Evolutionary conservation across 2,888 invertebrate species (phyloP), one percentile per base, ranked within the genome.

Genomic region (Tiliacea aurago): DNA sequence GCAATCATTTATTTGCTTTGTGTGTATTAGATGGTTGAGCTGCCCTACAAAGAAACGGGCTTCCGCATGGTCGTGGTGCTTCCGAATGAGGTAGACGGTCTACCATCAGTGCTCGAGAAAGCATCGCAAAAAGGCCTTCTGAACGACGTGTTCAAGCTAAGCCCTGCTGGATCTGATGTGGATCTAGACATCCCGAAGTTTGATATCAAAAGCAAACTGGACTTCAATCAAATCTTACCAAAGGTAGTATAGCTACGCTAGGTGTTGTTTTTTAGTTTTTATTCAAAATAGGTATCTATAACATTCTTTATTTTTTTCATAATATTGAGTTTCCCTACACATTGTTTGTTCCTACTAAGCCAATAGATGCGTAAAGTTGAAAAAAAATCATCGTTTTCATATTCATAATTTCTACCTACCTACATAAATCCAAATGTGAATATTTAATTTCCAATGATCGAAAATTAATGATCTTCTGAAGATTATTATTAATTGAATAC

Each of bases 31-130:
- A 67, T 93, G 88, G 70, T 93, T 20, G 93, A 93, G 74, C 87
- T 93, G 13, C 93, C 94, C 0, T 93, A 93, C 86, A 88, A 92
- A 82, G 93, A 93, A 70, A 43, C 4, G 0, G 89, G 90, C 6
- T 93, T 93, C 89, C 93, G 93, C 18, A 93, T 93, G 93, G 87
- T 93, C 9, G 76, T 93, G 1, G 87, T 93, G 4, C 87, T 93
- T 10, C 93, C 94, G 0, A 78, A 93, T 61, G 87, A 91, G 62
- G 67, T 91, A 2, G 90, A 93, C 49, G 93, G 93, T 51, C 89
- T 93, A 20, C 76, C 81, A 23, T 76, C 84, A 51, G 76, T 81
- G n/a, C 62, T 93, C 58, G 87, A 91, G 66, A 93, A 93, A 76
- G 89, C 88, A 4, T 73, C 90, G 0, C 55, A 86, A 33, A 87